Base-by-base conservation (phyloP, 2,888 invertebrate species). In the Merodon equestris region DNA sequence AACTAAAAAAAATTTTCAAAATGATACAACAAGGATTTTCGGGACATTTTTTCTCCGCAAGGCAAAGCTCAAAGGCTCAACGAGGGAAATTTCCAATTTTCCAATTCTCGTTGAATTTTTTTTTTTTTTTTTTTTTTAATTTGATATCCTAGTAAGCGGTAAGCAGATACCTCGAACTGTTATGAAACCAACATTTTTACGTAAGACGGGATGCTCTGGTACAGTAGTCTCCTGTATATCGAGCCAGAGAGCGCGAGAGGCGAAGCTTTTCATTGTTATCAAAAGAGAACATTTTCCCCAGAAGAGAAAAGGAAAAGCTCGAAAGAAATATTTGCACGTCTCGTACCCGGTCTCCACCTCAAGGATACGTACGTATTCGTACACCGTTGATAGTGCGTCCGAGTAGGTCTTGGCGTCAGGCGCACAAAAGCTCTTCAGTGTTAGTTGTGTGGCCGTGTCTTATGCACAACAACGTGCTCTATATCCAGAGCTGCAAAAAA, bases 381-480 rank as follows among this genome's bases (percentile, higher is more conserved):
- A 27, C 7, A 27, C 27, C 27, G 27, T 27, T 27, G 77, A 77
- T 72, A 73, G 64, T 53, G 9, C 27, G 2, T 18, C 57, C 44
- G 54, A 74, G 17, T 57, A 64, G 60, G 63, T 68, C 54, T 74
- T 56, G 63, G 73, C 63, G 74, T 70, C 79, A 70, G 64, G 68
- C 79, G 73, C 60, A 79, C 19, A 60, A 79, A 79, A 79, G 79
- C 79, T 79, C 63, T 60, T 79, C 79, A 79, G 79, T 79, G 48
- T 61, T 70, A 79, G 74, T 79, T 79, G 68, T 74, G 79, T 70
- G 54, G 74, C 58, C 79, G 79, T 74, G 74, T 74, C 68, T 79
- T 73, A 56, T 70, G 74, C 79, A 79, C 74, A 70, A 64, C 73
- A 68, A 74, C 68, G 73, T 73, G 77, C 67, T 77, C 63, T 36